A percentile compares a stretch with the other conserved stretches of the same genome.
These are phyloP conservation scores for Ethmia dodecea DNA, from an alignment of 2,888 invertebrate species.

Conservation along the genomic window DNA sequence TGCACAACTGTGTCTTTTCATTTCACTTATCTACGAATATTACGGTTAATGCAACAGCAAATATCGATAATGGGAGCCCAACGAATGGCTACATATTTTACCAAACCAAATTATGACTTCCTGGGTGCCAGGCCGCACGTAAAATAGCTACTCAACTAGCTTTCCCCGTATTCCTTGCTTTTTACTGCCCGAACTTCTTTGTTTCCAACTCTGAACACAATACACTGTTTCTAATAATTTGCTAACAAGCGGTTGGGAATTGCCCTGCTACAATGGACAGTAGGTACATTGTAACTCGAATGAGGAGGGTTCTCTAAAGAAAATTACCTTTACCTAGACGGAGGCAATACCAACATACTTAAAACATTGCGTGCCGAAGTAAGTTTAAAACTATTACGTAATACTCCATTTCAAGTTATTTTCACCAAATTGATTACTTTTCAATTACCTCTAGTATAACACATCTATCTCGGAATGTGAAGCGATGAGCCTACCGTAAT, in stretches of 20 bases:
- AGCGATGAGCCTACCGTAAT: conserved; percentile 62
- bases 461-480: conserved; percentile 45
- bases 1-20: conserved; percentile 9
- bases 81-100: conserved; percentile 6
- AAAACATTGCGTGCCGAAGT: background rate
- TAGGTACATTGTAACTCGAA: conserved; percentile 36
- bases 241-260: conserved; percentile 52
- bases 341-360: too few species aligned
- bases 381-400: conserved; percentile 5
- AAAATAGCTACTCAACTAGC: conserved; percentile 33
- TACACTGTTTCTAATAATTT: conserved; percentile 64
- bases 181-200: conserved; percentile 62
- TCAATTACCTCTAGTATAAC: conserved; percentile 39
- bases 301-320: conserved; percentile 32
- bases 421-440: conserved; percentile 21
- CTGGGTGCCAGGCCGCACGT: conserved; percentile 21
- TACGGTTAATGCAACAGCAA: conserved; percentile 1
- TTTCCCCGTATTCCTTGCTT: conserved; percentile 49
- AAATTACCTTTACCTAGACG: conserved; percentile 29
- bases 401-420: conserved; percentile 1
- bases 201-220: conserved; percentile 52
- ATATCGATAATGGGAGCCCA: conserved; percentile 5
- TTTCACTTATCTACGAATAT: conserved; percentile 1
- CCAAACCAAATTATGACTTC: conserved; percentile 31
- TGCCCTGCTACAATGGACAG: conserved; percentile 40